Base-by-base conservation (phyloP, 1,140 invertebrate species). In the Apis mellifera region DNA sequence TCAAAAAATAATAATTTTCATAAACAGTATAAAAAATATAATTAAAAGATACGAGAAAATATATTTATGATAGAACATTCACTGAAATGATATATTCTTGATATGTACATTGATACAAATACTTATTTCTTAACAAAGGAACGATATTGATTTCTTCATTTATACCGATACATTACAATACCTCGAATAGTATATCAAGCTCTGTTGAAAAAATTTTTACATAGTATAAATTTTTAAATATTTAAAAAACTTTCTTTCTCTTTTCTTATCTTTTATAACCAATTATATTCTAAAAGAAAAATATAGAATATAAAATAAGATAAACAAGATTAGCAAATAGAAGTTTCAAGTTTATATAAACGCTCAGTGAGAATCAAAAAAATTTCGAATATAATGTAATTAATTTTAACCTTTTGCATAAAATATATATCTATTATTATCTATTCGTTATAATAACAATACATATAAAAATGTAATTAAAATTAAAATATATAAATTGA, bases 61-160 rank as follows among this genome's bases (percentile, higher is more conserved):
- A 42, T 42, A 42, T 42, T 42, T 42, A 42, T 2, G 32, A 42
- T 42, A 42, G 4, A 42, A 42, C 0, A 42, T 42, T 42, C 32
- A 42, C 32, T 42, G 32, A 42, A 42, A 42, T 42, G 32, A 42
- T 42, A 42, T 55, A 62, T 74, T 42, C 17, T 26, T 54, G 62
- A 23, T 19, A 21, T 4, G 11, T 9, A 17, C 26, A 48, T 42
- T 42, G 32, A 17, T 62, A 17, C 23, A 52, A 52, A 75, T 73
- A 64, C 26, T 50, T 76, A 42, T 42, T 42, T 42, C 32, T 48
- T 65, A 26, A 76, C 19, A 9, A 64, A 32, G 48, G 19, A 65
- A 64, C 19, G 48, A n/a, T 76, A 76, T 76, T 54, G 74, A 76
- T 76, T 76, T 76, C 60, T 65, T 52, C 74, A 65, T 76, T 76